Base-by-base conservation (phyloP, 2,888 invertebrate genomes). In the Diarsia brunnea region DNA sequence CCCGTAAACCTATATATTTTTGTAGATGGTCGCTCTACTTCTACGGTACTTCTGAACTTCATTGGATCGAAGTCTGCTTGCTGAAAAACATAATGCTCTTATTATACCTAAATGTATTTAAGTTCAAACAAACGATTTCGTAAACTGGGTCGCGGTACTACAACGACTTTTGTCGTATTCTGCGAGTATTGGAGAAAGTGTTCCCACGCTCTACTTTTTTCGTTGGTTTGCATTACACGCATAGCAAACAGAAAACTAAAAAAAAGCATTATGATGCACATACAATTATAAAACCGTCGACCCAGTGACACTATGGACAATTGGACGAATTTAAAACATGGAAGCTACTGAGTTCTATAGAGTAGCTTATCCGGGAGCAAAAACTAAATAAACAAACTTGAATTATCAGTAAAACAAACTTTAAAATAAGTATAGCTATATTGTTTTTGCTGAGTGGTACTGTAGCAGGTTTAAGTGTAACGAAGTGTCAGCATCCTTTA, bases 1-100 rank as follows among this genome's bases (percentile, higher is more conserved):
- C 99, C 99, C 90, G 98, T 98, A 94, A 99, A 99, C 91, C 99
- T 97, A 95, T 99, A 99, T 92, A 99, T 98, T 96, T 99, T 99
- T 79, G 99, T 99, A 89, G 99, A 99, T 19, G 99, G 99, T 73
- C 98, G 97, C 95, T 99, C 99, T 88, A 99, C 99, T 96, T 99
- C 99, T 73, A 99, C 97, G 66, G 97, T 97, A 92, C 98, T 98
- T 82, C 97, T 97, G 93, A 99, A 99, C 94, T 98, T 98, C 87
- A 97, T 97, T 67, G 99, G 98, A 89, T 97, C 97, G 94, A 98
- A 99, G 78, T 97, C 97, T 88, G 97, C 95, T 96, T 98, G 98
- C 97, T 98, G 95, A 79, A 95, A 95, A 75, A 75, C 78, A 85
- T 84, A 78, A 70, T 61, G 51, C 51, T 51, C 55, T 53, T 49